A percentile compares a stretch with the other conserved stretches of the same genome.
These are phyloP conservation scores for Tenebrosternarchus preto DNA, from an alignment of 2,113 vertebrate species.

Conservation along the genomic window DNA sequence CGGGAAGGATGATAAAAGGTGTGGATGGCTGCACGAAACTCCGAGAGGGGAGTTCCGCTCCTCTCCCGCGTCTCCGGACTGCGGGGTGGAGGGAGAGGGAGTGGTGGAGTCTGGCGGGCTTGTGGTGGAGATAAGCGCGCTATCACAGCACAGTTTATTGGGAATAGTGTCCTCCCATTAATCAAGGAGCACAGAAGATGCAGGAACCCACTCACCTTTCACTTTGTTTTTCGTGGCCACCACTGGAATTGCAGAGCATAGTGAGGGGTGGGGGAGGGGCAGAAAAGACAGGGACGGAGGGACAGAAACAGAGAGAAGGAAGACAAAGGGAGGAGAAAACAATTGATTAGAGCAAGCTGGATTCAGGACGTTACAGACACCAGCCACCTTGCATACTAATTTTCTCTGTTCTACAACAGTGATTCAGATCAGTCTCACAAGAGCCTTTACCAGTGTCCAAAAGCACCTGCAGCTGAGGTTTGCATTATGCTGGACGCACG, in stretches of 20 bases:
- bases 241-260: constrained; percentile 67
- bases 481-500: neutral
- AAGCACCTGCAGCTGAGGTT: constrained; percentile 8
- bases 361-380: constrained; percentile 15
- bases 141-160: constrained; percentile 55
- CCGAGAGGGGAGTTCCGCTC: constrained; percentile 17
- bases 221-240: constrained; percentile 79
- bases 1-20: constrained; percentile 47
- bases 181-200: constrained; percentile 52
- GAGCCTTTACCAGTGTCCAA: neutral
- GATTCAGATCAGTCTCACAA: constrained; percentile 28
- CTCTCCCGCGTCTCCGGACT: constrained; percentile 17
- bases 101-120: constrained; percentile 44
- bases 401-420: constrained; percentile 23
- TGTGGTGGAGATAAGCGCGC: constrained; percentile 41
- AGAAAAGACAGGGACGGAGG: constrained; percentile 32
- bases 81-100: neutral
- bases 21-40: constrained; percentile 38
- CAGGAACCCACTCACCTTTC: constrained; percentile 74
- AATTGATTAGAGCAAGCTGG: constrained; percentile 52
- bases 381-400: constrained; percentile 32
- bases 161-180: constrained; percentile 50
- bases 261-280: constrained; percentile 27
- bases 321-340: constrained; percentile 43
- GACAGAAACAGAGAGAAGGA: constrained; percentile 31